Conservation (phyloP, 2,797 vertebrate genomes). For the Sternarchorhynchus goeldii region DNA sequence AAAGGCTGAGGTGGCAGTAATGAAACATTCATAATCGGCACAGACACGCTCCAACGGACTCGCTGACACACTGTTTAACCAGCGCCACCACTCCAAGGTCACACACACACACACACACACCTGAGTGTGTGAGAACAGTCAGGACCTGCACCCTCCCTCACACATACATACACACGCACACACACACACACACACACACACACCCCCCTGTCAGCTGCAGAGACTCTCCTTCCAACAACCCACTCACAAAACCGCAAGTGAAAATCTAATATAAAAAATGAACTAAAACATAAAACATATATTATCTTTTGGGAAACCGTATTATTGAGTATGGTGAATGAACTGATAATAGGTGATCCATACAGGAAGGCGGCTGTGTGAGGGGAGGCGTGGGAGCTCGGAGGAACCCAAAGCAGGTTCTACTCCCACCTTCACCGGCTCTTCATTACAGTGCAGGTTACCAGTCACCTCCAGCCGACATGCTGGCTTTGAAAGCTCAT, state of each 20-base stretch:
- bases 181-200: conserved; percentile 50
- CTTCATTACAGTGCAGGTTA: conserved; percentile 53
- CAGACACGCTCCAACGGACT: conserved; percentile 79
- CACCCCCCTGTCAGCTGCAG: conserved; percentile 39
- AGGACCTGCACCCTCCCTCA: not conserved
- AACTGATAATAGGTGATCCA: not conserved
- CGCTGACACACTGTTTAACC: conserved; percentile 80
- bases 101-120: conserved; percentile 66
- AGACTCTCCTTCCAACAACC: conserved; percentile 23
- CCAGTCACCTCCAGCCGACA: conserved; percentile 59
- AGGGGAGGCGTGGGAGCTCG: not conserved
- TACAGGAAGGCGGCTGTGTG: not conserved
- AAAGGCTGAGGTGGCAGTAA: conserved; percentile 79
- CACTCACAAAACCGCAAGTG: conserved; percentile 9
- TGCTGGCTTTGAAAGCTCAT: conserved; percentile 74
- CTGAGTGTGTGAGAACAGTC: conserved; percentile 37
- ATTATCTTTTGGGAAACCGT: not conserved
- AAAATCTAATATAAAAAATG: not conserved
- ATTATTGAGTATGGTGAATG: not conserved
- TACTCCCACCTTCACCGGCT: conserved; percentile 48
- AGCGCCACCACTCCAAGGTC: conserved; percentile 79
- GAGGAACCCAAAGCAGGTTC: conserved; percentile 2
- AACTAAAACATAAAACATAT: conserved; percentile 2
- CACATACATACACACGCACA: conserved; percentile 7
- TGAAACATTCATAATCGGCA: conserved; percentile 86